Percentiles rank a stretch among this genome's conserved stretches.
These are phyloP conservation scores for Euthynnus affinis DNA, from an alignment of 2,797 vertebrate species.

Conservation along the genomic window DNA sequence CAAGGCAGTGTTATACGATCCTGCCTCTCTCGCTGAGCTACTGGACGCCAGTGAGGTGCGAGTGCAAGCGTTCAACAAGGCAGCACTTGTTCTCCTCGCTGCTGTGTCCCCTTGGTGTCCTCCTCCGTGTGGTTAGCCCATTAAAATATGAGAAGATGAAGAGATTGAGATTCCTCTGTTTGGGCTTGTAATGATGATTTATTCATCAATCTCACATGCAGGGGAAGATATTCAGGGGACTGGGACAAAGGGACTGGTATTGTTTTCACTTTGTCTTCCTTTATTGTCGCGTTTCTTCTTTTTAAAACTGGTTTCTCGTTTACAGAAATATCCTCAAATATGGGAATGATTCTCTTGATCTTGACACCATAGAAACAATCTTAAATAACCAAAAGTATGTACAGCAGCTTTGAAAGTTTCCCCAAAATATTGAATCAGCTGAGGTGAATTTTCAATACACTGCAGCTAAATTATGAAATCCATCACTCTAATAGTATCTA, in stretches of 20 bases:
- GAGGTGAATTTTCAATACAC: not conserved
- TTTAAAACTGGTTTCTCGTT: not conserved
- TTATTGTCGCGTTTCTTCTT: not conserved
- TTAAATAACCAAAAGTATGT: not conserved
- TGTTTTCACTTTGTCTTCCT: not conserved
- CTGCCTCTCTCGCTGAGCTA: slow-evolving; percentile 29
- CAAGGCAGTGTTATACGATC: slow-evolving; percentile 66
- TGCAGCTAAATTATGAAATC: not conserved
- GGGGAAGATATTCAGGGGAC: not conserved
- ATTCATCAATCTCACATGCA: slow-evolving; percentile 46
- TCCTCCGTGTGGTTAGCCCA: slow-evolving; percentile 63
- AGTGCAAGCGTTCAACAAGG: slow-evolving; percentile 69
- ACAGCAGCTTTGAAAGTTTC: not conserved
- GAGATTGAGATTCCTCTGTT: slow-evolving; percentile 59
- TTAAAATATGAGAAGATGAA: slow-evolving; percentile 51
- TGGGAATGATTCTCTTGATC: not conserved
- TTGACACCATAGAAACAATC: no score
- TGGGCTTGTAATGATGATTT: slow-evolving; percentile 53
- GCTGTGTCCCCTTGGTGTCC: slow-evolving; percentile 57
- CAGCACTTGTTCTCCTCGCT: slow-evolving; percentile 69
- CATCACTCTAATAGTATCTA: not conserved
- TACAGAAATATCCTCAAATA: not conserved
- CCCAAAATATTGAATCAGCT: not conserved
- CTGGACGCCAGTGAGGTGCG: slow-evolving; percentile 61
- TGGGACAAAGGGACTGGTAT: not conserved